phyloP scores from a whole-genome alignment of 2,888 invertebrate species.

The Pheosia tremula region DNA sequence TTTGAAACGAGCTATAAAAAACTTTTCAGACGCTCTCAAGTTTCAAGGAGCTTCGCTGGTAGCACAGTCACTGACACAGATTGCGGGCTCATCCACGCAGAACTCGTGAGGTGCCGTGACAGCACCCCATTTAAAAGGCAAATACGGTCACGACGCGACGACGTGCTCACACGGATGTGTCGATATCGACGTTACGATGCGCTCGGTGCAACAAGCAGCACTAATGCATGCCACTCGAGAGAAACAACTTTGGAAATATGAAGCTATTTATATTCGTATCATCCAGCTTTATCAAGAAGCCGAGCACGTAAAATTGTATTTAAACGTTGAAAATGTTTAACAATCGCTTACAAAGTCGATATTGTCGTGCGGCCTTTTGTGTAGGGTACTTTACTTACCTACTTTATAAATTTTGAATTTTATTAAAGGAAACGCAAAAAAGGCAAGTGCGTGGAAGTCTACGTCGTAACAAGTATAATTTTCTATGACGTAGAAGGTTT shows the following conservation, averaged over 20 bases:
- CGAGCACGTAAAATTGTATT: constrained; percentile 3
- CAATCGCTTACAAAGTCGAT: background rate
- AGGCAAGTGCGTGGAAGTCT: too few relatives aligned
- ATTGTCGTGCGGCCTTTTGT: background rate
- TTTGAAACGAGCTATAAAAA: constrained; percentile 16
- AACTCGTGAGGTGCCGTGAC: constrained; percentile 72
- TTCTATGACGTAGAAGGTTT: too few relatives aligned
- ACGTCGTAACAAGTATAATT: too few relatives aligned
- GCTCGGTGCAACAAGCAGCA: constrained; percentile 48
- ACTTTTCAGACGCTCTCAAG: constrained; percentile 21
- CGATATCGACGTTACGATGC: constrained; percentile 54
- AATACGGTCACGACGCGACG: constrained; percentile 71
- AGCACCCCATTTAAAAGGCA: constrained; percentile 74
- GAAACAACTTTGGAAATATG: constrained; percentile 34
- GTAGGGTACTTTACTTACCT: too few relatives aligned
- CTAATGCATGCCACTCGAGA: constrained; percentile 42
- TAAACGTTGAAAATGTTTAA: constrained; percentile 2
- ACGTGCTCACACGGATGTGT: constrained; percentile 55
- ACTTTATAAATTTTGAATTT: too few relatives aligned
- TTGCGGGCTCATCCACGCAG: constrained; percentile 68
- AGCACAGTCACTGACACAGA: constrained; percentile 69
- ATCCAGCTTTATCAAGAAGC: constrained; percentile 5
- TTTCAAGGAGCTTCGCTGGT: constrained; percentile 44
- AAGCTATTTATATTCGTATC: constrained; percentile 24
- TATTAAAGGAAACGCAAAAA: too few relatives aligned